Evolutionary conservation across 1,140 invertebrate genomes (phyloP).

Genomic region (Berghia stephanieae): DNA sequence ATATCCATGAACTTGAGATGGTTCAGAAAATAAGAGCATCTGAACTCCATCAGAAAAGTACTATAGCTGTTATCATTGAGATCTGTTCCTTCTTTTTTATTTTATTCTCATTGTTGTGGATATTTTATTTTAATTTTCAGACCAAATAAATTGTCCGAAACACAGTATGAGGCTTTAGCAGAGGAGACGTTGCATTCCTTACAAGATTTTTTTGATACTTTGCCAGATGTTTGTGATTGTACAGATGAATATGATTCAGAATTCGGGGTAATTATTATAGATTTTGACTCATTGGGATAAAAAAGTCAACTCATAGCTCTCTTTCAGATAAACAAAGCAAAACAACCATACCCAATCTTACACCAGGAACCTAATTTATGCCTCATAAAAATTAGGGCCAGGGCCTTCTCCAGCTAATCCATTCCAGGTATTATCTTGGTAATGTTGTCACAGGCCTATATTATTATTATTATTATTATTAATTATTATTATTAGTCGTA

Average conservation of each 20-base stretch:
- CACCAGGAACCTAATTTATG: background rate
- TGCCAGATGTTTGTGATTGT: conserved; percentile 47
- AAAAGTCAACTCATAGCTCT: background rate
- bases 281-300: background rate
- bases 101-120: no score
- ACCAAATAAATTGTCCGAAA: conserved; percentile 36
- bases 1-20: no score
- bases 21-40: no score
- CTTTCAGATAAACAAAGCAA: background rate
- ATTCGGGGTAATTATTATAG: conserved; percentile 43
- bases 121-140: conserved; percentile 7
- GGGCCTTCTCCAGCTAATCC: no score
- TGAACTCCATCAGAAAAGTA: no score
- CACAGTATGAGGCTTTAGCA: conserved; percentile 54
- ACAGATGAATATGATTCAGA: conserved; percentile 57
- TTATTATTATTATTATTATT: no score
- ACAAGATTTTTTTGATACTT: conserved; percentile 60
- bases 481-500: no score
- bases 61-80: no score
- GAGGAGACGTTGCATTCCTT: conserved; percentile 63
- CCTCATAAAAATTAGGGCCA: background rate
- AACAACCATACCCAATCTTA: background rate
- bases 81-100: no score
- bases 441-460: no score
- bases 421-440: no score